Evolutionary conservation across 2,797 vertebrate genomes (phyloP), one percentile per base, ranked within the genome.

Genomic region (Micromesistius poutassou): DNA sequence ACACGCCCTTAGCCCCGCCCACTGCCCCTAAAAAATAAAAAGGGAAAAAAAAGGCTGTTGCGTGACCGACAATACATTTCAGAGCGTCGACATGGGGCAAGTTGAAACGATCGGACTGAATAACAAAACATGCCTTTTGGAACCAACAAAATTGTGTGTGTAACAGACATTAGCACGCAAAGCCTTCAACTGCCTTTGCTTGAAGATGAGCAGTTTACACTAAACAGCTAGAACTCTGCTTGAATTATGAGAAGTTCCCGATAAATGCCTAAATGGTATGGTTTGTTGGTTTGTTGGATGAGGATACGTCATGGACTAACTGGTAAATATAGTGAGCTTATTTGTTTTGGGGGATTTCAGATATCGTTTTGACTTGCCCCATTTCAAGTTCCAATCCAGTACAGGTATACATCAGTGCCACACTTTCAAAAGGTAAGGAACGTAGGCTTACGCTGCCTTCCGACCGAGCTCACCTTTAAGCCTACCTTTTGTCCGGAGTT

Each of bases 1-100:
- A 82, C 7, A 93, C 84, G 66, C 85, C 89, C 79, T 85, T 88
- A 22, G 87, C 71, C 9, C 85, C 78, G 1, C 86, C 55, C 7
- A 83, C 80, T 25, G 86, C 76, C 46, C 86, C 89, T 90, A 79
- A 0, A 1, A 13, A 30, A 72, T 74, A 38, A 72, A 79, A 40
- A 19, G 22, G 76, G 36, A 7, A 7, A 50, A 10, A 16, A 70
- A 40, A 71, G 28, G 28, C 30, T 10, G 66, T 72, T 72, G 7
- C 8, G 9, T 25, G n/a, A 62, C 55, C 55, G 4, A 62, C 22
- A 22, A 62, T 25, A 25, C 55, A 62, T n/a, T 62, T 62, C 55
- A 62, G 55, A 62, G 55, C 22, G 22, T 62, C 2, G 55, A 62
- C 55, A 62, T 25, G 55, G 55, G 55, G 55, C 55, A 62, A 25